A percentile compares a stretch with the other conserved stretches of the same genome.
These are phyloP conservation scores for Caenorhabditis doughertyi DNA, from an alignment of 2,888 invertebrate genomes.

Conservation along the genomic window DNA sequence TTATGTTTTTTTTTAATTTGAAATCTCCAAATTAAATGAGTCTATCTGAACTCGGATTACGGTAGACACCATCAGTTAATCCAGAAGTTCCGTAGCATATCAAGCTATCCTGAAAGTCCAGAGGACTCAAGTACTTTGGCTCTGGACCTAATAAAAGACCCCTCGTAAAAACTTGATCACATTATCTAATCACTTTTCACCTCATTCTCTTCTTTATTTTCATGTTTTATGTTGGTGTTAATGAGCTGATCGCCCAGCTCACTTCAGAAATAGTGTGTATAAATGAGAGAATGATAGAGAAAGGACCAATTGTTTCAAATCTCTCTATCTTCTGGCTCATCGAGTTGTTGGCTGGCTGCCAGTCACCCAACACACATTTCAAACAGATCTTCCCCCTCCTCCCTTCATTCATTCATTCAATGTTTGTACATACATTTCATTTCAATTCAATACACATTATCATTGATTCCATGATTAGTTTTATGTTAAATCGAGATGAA, in stretches of 20 bases:
- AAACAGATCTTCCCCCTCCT: conserved; percentile 13
- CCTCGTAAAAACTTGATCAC: conserved; percentile 45
- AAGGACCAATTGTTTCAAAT: conserved; percentile 62
- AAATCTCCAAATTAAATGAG: conserved; percentile 9
- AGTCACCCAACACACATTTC: conserved; percentile 54
- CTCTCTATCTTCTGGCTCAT: conserved; percentile 21
- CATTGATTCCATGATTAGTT: conserved; percentile 9
- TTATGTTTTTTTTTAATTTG: conserved; percentile 26
- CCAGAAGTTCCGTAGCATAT: not conserved
- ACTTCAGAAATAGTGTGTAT: conserved; percentile 7
- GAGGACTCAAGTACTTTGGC: conserved; percentile 8
- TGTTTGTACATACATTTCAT: conserved; percentile 61
- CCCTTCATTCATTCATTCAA: conserved; percentile 11
- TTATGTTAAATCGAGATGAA: not conserved
- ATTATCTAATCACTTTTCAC: conserved; percentile 29
- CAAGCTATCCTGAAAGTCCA: not conserved
- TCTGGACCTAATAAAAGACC: conserved; percentile 28
- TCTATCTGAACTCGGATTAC: not conserved
- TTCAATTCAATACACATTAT: conserved; percentile 38
- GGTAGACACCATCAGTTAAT: not conserved
- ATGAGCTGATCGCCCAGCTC: conserved; percentile 41
- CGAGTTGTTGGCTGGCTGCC: conserved; percentile 43
- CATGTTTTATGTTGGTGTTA: conserved; percentile 46
- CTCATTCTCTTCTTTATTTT: conserved; percentile 16
- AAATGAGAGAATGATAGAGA: conserved; percentile 13